These are phyloP conservation scores for Nemurella pictetii DNA, from an alignment of 2,888 invertebrate genomes.

Conservation along the genomic window DNA sequence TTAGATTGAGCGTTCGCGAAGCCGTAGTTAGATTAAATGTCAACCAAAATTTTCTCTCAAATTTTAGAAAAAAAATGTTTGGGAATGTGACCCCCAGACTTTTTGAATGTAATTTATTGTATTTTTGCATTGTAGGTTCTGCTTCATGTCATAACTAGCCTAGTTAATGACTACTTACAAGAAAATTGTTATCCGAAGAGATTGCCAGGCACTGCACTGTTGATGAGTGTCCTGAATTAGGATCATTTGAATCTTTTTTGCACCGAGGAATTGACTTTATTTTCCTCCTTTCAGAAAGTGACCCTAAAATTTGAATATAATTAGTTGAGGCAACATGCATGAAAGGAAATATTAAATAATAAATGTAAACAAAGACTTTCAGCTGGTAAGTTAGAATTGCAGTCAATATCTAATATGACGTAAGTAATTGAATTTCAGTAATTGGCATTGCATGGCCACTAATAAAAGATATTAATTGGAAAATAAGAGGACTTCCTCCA, in stretches of 20 bases:
- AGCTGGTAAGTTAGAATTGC: no score
- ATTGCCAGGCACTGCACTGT: constrained; percentile 69
- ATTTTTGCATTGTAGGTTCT: no score
- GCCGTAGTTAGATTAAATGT: background rate
- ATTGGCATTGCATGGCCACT: background rate
- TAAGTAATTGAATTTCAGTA: background rate
- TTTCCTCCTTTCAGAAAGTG: constrained; percentile 65
- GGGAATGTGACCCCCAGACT: no score
- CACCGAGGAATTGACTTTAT: constrained; percentile 52
- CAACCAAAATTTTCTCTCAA: no score
- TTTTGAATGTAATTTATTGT: no score
- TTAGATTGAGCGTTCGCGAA: no score
- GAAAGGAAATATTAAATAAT: constrained; percentile 9
- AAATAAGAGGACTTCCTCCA: no score
- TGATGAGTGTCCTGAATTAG: constrained; percentile 35
- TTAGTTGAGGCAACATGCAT: background rate
- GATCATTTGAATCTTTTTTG: constrained; percentile 44
- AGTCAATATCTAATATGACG: no score
- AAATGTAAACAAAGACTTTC: background rate
- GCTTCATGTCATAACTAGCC: no score
- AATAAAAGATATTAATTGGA: background rate
- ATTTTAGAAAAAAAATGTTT: no score
- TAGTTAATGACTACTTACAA: constrained; percentile 65
- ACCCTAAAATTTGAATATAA: constrained; percentile 53
- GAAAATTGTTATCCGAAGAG: constrained; percentile 78